Percentiles rank a stretch among this genome's conserved stretches.
phyloP scores from a whole-genome alignment of 2,797 vertebrate species.

The Myotis planiceps region DNA sequence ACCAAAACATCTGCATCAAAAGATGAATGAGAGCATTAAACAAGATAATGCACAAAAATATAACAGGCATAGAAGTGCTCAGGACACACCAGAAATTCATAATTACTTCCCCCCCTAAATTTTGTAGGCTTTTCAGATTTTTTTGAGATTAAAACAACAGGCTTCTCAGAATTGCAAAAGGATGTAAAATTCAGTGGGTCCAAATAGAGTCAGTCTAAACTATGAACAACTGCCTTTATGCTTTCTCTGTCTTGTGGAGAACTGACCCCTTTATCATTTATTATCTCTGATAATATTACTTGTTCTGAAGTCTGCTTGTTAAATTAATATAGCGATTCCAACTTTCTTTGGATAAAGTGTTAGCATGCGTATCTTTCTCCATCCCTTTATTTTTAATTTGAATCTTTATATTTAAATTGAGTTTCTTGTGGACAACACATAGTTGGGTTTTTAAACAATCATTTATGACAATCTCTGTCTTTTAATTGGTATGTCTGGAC shows the following conservation, averaged over 20 bases:
- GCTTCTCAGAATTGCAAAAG: neutral
- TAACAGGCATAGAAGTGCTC: neutral
- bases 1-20: neutral
- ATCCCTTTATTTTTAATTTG: neutral
- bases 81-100: neutral
- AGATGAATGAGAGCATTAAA: neutral
- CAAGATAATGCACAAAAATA: neutral
- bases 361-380: neutral
- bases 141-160: neutral
- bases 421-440: neutral
- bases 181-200: neutral
- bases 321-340: neutral
- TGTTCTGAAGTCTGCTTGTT: neutral
- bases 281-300: neutral
- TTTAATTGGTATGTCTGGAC: neutral
- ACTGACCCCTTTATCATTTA: neutral
- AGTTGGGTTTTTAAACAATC: neutral
- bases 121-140: neutral
- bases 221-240: neutral
- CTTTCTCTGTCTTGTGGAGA: neutral
- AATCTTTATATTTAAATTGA: neutral
- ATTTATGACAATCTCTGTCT: neutral
- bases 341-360: neutral
- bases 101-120: neutral
- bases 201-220: neutral